Conservation (phyloP, 2,113 vertebrate genomes). For the Micromys minutus region DNA sequence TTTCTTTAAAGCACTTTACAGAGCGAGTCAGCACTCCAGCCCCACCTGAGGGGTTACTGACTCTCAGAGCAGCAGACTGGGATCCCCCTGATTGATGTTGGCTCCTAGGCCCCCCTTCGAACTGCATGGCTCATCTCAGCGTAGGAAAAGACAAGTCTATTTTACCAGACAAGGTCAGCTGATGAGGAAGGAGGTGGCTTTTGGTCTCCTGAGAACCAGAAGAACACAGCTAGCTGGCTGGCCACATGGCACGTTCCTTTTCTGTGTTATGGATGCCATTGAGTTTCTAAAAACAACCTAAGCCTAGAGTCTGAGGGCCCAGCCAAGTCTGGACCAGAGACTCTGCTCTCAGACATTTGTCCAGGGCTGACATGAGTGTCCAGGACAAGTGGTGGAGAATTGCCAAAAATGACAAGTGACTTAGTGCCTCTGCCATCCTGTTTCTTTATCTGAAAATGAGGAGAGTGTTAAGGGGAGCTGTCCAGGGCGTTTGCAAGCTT, state of each 20-base stretch:
- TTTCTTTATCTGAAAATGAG: conserved; percentile 52
- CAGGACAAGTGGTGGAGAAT: not conserved
- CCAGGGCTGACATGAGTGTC: not conserved
- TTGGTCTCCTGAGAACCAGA: not conserved
- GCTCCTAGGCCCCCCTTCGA: not conserved
- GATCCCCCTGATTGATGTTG: not conserved
- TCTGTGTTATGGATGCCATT: conserved; percentile 44
- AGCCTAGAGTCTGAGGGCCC: conserved; percentile 39
- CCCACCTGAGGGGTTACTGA: not conserved
- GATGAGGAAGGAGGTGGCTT: not conserved
- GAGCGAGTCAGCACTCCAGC: not conserved
- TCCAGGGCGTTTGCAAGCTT: not conserved
- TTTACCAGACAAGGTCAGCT: not conserved
- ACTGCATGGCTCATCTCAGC: not conserved
- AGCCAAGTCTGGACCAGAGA: not conserved
- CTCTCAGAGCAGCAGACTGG: not conserved
- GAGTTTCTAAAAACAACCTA: conserved; percentile 70
- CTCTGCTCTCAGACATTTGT: conserved; percentile 4
- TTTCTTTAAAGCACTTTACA: not conserved
- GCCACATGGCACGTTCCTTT: conserved; percentile 1
- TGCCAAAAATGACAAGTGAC: conserved; percentile 8
- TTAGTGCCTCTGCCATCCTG: not conserved
- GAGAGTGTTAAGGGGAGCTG: not conserved
- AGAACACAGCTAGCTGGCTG: not conserved
- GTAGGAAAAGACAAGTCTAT: not conserved